A percentile compares a stretch with the other conserved stretches of the same genome.
These are phyloP conservation scores for Pristionchus arcanus DNA, from an alignment of 2,888 invertebrate species.

Conservation along the genomic window DNA sequence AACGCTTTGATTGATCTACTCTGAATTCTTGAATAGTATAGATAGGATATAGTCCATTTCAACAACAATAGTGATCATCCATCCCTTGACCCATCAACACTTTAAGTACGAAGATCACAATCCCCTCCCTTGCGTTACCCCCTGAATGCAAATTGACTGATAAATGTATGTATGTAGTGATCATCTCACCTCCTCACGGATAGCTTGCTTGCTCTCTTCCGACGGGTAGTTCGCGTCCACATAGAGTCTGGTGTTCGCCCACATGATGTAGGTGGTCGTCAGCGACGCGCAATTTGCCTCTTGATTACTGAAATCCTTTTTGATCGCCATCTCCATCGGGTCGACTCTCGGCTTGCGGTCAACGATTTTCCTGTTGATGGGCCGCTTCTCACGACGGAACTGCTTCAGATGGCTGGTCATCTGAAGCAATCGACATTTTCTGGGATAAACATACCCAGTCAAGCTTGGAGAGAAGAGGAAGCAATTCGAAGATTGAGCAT, in stretches of 20 bases:
- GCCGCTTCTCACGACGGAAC: background rate
- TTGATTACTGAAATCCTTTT: background rate
- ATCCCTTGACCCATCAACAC: too few relatives aligned
- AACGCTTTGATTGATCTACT: too few relatives aligned
- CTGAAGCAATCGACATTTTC: background rate
- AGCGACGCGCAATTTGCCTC: background rate
- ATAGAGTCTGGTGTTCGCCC: conserved; percentile 73
- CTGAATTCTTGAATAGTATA: too few relatives aligned
- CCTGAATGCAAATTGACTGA: too few relatives aligned
- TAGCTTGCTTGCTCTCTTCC: conserved; percentile 52
- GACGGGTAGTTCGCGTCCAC: conserved; percentile 70
- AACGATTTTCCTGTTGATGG: conserved; percentile 4
- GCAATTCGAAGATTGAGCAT: too few relatives aligned
- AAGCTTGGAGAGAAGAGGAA: too few relatives aligned
- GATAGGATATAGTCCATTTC: background rate
- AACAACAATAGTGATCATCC: background rate
- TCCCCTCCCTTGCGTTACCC: too few relatives aligned
- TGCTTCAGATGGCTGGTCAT: background rate
- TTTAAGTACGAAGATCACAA: too few relatives aligned
- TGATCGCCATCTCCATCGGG: background rate
- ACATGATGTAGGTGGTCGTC: conserved; percentile 52
- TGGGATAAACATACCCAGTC: too few relatives aligned
- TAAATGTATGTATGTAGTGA: too few relatives aligned
- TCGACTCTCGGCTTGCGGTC: background rate
- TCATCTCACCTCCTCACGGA: conserved; percentile 66